Conservation (phyloP, 2,888 invertebrate genomes). For the Amiota mariae region DNA sequence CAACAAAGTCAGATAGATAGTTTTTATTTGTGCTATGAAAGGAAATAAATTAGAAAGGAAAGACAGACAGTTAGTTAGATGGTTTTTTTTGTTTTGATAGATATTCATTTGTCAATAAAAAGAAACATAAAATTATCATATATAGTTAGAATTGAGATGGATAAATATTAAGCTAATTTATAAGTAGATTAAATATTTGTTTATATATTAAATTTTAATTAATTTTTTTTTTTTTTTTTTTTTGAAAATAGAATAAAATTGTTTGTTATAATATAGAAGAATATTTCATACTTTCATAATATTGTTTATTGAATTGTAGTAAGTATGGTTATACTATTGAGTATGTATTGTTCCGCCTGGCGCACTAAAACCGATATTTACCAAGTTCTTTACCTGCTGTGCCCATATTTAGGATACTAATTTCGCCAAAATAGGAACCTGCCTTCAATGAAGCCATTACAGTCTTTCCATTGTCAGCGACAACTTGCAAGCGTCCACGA, state of each 20-base stretch:
- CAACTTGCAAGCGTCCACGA: slow-evolving; percentile 94
- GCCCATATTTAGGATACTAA: slow-evolving; percentile 99
- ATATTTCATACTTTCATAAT: background rate
- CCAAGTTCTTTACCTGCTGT: slow-evolving; percentile 98
- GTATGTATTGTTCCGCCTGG: slow-evolving; percentile 73
- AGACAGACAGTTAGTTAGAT: slow-evolving; percentile 16
- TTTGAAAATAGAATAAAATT: background rate
- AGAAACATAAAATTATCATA: background rate
- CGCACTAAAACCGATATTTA: slow-evolving; percentile 84
- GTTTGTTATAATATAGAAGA: background rate
- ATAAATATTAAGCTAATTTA: background rate
- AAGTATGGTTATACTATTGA: slow-evolving; percentile 7
- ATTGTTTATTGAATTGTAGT: slow-evolving; percentile 35
- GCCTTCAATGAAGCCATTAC: slow-evolving; percentile 98
- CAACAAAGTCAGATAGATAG: background rate
- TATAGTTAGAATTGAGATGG: background rate
- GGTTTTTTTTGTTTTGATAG: background rate
- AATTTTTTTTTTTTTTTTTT: background rate
- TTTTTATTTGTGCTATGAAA: slow-evolving; percentile 13
- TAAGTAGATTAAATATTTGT: background rate
- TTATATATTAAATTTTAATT: background rate
- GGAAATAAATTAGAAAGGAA: background rate
- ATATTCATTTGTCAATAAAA: slow-evolving; percentile 12
- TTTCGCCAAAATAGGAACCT: slow-evolving; percentile 99
- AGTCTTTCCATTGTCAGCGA: slow-evolving; percentile 94